Conservation (phyloP, 2,888 invertebrate genomes). For the Callyntrura guangdongensis region DNA sequence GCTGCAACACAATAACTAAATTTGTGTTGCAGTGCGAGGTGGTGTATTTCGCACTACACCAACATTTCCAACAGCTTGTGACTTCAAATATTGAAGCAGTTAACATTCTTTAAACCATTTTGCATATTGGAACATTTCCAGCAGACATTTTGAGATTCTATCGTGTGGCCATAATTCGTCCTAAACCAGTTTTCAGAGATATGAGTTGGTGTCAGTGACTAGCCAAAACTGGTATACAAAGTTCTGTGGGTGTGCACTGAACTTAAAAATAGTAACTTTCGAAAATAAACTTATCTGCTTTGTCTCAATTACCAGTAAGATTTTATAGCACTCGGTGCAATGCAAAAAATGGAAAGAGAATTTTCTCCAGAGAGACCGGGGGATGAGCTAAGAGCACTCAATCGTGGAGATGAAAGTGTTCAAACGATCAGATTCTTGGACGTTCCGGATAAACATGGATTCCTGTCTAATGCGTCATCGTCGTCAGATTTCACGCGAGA, state of each 20-base stretch:
- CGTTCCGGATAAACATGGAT: slow-evolving; percentile 77
- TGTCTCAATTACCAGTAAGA: background rate
- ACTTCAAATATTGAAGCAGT: background rate
- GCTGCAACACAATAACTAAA: background rate
- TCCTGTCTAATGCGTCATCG: slow-evolving; percentile 80
- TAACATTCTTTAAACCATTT: background rate
- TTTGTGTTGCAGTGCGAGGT: background rate
- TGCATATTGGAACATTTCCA: slow-evolving; percentile 23
- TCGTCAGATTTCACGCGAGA: slow-evolving; percentile 80
- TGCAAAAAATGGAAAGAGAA: slow-evolving; percentile 81
- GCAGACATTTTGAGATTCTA: slow-evolving; percentile 21
- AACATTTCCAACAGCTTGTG: slow-evolving; percentile 9
- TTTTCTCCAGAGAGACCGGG: slow-evolving; percentile 81
- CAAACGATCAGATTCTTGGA: slow-evolving; percentile 80
- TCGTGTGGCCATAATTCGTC: too few relatives aligned
- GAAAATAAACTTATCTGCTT: background rate
- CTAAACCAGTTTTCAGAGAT: background rate
- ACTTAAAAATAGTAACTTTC: background rate
- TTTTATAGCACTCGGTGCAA: slow-evolving; percentile 13
- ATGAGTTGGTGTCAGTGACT: slow-evolving; percentile 11
- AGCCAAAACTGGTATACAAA: background rate
- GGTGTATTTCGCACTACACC: background rate
- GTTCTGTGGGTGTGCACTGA: background rate
- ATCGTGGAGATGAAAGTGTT: slow-evolving; percentile 81
- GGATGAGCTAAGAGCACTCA: slow-evolving; percentile 81